phyloP scores from a whole-genome alignment of 2,888 invertebrate genomes.

The Carterocephalus palaemon region DNA sequence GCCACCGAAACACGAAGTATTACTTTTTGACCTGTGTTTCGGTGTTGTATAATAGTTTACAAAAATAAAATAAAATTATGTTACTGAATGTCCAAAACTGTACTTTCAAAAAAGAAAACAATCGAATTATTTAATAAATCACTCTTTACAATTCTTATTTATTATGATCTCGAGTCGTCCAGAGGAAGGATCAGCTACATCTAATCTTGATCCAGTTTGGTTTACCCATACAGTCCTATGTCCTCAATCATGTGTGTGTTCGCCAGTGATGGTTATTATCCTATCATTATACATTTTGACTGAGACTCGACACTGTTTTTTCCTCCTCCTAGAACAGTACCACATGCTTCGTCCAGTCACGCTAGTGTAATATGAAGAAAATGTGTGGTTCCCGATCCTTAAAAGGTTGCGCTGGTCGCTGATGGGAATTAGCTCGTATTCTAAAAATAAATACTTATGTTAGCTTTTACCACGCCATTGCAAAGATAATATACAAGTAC shows the following conservation, averaged over 20 bases:
- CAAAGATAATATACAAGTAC: too few relatives aligned
- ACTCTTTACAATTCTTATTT: neutral
- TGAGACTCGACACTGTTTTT: slow-evolving; percentile 46
- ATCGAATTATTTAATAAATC: neutral
- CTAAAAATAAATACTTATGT: slow-evolving; percentile 26
- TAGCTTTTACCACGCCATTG: too few relatives aligned
- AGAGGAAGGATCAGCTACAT: too few relatives aligned
- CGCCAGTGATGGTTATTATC: slow-evolving; percentile 32
- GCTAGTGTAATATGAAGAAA: slow-evolving; percentile 43
- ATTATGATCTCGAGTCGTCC: neutral
- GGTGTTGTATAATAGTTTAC: too few relatives aligned
- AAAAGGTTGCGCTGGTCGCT: slow-evolving; percentile 27
- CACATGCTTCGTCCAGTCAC: slow-evolving; percentile 41
- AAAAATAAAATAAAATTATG: neutral
- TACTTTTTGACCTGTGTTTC: too few relatives aligned
- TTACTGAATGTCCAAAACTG: neutral
- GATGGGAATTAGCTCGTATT: slow-evolving; percentile 31
- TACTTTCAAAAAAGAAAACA: neutral
- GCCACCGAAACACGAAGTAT: too few relatives aligned
- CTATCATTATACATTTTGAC: slow-evolving; percentile 42
- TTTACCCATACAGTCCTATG: neutral
- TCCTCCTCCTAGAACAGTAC: slow-evolving; percentile 55
- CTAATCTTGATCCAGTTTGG: neutral
- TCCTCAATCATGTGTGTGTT: slow-evolving; percentile 35
- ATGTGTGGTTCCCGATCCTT: slow-evolving; percentile 41